Percentiles rank a stretch among this genome's conserved stretches.
Conservation (phyloP, 2,113 vertebrate genomes). For the Rissa tridactyla region DNA sequence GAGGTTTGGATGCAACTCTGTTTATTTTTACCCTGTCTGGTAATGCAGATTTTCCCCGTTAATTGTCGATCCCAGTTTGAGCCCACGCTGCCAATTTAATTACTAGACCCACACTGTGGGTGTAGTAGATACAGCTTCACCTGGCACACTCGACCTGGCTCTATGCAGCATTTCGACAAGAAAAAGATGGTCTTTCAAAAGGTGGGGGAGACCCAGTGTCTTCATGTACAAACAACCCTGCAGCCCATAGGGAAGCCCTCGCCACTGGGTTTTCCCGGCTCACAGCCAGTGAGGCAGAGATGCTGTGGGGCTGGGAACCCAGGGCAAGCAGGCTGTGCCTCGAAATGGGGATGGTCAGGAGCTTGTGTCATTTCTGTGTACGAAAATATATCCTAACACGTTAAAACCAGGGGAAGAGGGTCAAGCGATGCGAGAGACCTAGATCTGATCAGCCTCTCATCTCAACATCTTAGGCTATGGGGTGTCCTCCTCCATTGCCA, state of each 20-base stretch:
- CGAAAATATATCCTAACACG: background rate
- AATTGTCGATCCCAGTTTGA: background rate
- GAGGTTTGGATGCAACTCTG: background rate
- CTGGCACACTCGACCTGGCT: background rate
- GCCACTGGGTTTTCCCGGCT: fast-evolving
- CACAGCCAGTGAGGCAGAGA: background rate
- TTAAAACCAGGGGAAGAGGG: background rate
- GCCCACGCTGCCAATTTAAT: background rate
- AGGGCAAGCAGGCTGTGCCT: background rate
- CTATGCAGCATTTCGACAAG: background rate
- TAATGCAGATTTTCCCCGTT: background rate
- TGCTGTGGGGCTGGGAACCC: background rate
- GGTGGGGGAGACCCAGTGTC: background rate
- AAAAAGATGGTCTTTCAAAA: background rate
- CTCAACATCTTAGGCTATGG: background rate
- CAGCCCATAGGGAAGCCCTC: fast-evolving
- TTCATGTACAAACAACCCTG: fast-evolving
- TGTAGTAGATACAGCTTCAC: background rate
- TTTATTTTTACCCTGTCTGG: conserved; percentile 49
- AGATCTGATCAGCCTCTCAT: background rate
- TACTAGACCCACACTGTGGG: background rate
- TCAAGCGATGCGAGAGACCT: background rate
- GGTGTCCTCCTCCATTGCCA: background rate
- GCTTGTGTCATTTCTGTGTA: background rate
- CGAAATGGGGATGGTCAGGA: background rate